Conservation (phyloP, 1,140 invertebrate genomes). For the Sarcophaga peregrina region DNA sequence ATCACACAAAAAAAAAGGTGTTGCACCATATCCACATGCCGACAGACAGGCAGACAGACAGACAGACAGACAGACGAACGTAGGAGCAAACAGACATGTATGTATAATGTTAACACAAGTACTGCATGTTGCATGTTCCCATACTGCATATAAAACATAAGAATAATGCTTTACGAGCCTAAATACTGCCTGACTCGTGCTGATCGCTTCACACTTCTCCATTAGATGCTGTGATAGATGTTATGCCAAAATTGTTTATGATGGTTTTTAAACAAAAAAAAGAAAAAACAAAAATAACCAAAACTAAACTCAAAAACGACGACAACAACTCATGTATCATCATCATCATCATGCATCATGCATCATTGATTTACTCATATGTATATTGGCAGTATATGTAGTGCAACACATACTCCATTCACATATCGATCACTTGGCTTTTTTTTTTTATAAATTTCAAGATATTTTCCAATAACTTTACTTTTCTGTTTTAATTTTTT, state of each 20-base stretch:
- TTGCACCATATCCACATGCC: background rate
- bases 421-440: background rate
- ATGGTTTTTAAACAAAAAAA: conserved; percentile 6
- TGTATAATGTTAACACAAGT: conserved; percentile 10
- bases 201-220: conserved; percentile 38
- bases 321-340: conserved; percentile 17
- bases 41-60: conserved; percentile 11
- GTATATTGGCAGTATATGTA: background rate
- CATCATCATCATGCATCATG: background rate
- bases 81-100: no score
- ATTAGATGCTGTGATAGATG: conserved; percentile 39
- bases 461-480: background rate
- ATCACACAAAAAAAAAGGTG: conserved; percentile 32
- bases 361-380: conserved; percentile 14
- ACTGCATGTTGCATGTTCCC: background rate
- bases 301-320: background rate
- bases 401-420: background rate
- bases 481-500: no score
- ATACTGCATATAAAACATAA: no score
- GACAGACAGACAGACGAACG: background rate
- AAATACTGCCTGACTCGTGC: background rate
- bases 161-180: no score
- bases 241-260: conserved; percentile 38
- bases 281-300: background rate
- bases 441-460: background rate